Percentiles rank a stretch among this genome's conserved stretches.
Evolutionary conservation across 2,797 vertebrate species (phyloP).

Genomic region (Myotis myotis): DNA sequence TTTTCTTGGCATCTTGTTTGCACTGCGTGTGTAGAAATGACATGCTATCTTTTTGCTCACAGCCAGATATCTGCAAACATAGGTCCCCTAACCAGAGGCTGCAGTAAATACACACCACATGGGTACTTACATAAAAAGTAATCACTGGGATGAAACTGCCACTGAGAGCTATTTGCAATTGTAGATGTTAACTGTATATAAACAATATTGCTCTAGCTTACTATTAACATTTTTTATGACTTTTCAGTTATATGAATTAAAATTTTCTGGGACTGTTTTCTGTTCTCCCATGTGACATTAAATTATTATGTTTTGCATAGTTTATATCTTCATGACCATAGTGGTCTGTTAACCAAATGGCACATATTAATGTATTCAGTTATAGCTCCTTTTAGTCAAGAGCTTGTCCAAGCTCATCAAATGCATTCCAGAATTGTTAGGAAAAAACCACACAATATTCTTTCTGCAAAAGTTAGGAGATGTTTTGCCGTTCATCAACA

Average conservation of each 20-base stretch:
- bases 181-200: slow-evolving; percentile 36
- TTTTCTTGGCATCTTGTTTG: slow-evolving; percentile 70
- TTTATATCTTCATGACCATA: slow-evolving; percentile 58
- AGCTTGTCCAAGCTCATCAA: background rate
- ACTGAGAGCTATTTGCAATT: slow-evolving; percentile 53
- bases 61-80: slow-evolving; percentile 59
- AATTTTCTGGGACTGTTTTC: slow-evolving; percentile 59
- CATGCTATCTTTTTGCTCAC: slow-evolving; percentile 62
- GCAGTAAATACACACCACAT: slow-evolving; percentile 48
- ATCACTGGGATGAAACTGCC: background rate
- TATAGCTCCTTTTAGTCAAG: background rate
- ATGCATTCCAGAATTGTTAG: background rate
- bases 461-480: background rate
- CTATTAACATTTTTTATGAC: slow-evolving; percentile 13
- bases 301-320: slow-evolving; percentile 52
- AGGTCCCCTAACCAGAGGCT: slow-evolving; percentile 26
- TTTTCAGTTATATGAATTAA: slow-evolving; percentile 57
- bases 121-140: slow-evolving; percentile 38
- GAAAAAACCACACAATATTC: background rate
- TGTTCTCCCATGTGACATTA: slow-evolving; percentile 36
- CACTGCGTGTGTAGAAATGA: slow-evolving; percentile 53
- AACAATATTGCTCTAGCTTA: slow-evolving; percentile 51
- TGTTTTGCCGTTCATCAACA: background rate
- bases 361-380: slow-evolving; percentile 20
- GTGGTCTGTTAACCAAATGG: slow-evolving; percentile 58